Evolutionary conservation across 92 coral and sea anemone genomes (phyloP).

Genomic region (Micromussa lordhowensis): DNA sequence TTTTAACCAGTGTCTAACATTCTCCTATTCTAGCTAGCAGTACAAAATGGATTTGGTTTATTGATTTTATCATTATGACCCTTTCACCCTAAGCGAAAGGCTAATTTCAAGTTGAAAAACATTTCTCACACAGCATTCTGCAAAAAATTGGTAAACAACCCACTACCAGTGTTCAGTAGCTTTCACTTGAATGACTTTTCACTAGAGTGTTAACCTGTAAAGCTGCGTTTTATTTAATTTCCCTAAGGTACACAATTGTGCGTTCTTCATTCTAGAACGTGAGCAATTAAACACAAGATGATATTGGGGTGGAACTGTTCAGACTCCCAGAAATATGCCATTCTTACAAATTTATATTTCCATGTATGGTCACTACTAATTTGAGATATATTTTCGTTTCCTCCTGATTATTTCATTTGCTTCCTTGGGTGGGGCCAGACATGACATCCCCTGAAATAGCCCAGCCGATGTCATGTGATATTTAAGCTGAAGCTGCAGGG

Average conservation of each 20-base stretch:
- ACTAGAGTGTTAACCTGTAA: not conserved
- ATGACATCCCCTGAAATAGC: not conserved
- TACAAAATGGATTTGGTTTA: not conserved
- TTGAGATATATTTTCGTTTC: not conserved
- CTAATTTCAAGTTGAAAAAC: not conserved
- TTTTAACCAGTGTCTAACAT: not conserved
- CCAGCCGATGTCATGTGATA: not conserved
- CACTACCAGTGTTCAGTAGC: not conserved
- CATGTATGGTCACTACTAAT: conserved; percentile 9
- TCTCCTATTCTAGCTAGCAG: not conserved
- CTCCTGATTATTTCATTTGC: not conserved
- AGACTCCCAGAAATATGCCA: not conserved
- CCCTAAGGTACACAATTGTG: not conserved
- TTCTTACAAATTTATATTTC: not conserved
- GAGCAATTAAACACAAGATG: not conserved
- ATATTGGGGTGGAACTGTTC: not conserved
- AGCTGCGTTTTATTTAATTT: not conserved
- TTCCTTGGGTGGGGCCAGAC: conserved; percentile 18
- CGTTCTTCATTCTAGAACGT: not conserved
- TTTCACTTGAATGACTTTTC: not conserved
- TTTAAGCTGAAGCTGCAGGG: not conserved
- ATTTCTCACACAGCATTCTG: not conserved
- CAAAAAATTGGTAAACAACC: not conserved
- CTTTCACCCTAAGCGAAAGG: not conserved
- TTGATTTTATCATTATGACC: not conserved